Evolutionary conservation across 2,888 invertebrate genomes (phyloP).

Genomic region (Timandra comae): DNA sequence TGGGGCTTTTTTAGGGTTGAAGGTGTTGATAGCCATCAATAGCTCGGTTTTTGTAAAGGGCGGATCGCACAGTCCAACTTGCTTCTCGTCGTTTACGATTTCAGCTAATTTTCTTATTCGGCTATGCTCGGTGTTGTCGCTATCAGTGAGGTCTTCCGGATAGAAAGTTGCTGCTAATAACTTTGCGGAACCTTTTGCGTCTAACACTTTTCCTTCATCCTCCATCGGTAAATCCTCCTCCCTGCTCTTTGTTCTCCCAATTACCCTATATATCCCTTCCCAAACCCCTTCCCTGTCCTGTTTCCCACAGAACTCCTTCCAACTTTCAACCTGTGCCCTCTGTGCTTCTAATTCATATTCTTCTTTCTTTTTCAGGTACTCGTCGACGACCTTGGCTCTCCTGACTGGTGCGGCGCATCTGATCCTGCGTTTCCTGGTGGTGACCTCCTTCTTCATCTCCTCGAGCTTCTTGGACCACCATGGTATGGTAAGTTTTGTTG

Average conservation of each 20-base stretch:
- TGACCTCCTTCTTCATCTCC: conserved; percentile 8
- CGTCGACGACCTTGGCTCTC: conserved; percentile 9
- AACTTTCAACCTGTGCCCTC: conserved; percentile 12
- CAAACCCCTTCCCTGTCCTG: conserved; percentile 8
- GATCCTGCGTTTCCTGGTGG: conserved; percentile 14
- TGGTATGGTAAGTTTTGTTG: conserved; percentile 5
- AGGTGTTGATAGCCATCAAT: conserved; percentile 1
- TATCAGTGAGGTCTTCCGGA: conserved; percentile 1
- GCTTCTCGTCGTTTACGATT: conserved; percentile 3
- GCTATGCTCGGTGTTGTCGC: conserved; percentile 7
- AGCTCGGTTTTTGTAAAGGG: conserved; percentile 14
- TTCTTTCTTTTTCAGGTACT: conserved; percentile 15
- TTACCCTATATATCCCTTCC: conserved; percentile 9
- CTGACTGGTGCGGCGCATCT: conserved; percentile 13
- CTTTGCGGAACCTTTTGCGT: conserved; percentile 1
- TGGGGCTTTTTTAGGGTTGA: conserved; percentile 21
- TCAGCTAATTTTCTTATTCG: neutral
- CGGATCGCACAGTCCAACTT: conserved; percentile 9
- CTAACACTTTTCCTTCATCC: neutral
- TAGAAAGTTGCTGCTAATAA: conserved; percentile 8
- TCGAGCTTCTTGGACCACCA: conserved; percentile 20
- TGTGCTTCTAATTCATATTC: conserved; percentile 9
- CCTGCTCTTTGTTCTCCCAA: conserved; percentile 3
- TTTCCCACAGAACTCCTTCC: conserved; percentile 16
- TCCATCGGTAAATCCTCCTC: conserved; percentile 3